phyloP scores from a whole-genome alignment of 1,140 invertebrate genomes.

The Antheraea pernyi region DNA sequence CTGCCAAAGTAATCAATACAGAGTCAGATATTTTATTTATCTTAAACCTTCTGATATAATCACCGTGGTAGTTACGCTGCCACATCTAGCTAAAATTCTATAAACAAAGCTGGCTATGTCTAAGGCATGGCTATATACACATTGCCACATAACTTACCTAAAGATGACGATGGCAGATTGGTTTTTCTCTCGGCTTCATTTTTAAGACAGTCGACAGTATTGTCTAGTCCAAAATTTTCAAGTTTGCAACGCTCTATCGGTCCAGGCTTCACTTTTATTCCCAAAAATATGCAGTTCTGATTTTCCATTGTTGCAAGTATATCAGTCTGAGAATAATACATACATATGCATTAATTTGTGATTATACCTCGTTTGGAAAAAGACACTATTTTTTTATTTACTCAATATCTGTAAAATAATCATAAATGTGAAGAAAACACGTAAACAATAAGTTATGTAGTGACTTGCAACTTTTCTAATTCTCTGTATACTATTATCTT shows the following conservation, averaged over 20 bases:
- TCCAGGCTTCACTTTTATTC: conserved; percentile 69
- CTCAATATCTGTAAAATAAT: too few relatives aligned
- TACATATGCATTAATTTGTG: background rate
- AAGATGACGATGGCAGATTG: conserved; percentile 57
- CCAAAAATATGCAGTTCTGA: conserved; percentile 56
- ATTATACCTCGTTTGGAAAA: background rate
- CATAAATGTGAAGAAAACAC: too few relatives aligned
- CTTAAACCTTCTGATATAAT: too few relatives aligned
- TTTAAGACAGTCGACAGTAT: conserved; percentile 55
- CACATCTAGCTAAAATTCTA: too few relatives aligned
- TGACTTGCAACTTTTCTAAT: too few relatives aligned
- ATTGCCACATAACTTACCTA: conserved; percentile 37
- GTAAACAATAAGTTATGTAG: too few relatives aligned
- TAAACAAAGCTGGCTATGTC: too few relatives aligned
- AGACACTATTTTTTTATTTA: too few relatives aligned
- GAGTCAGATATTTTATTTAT: too few relatives aligned
- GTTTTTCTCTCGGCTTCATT: conserved; percentile 62
- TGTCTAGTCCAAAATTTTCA: conserved; percentile 64
- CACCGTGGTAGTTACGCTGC: too few relatives aligned
- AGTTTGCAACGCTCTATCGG: conserved; percentile 63
- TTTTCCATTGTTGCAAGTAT: conserved; percentile 32
- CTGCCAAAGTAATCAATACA: too few relatives aligned
- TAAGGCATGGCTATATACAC: too few relatives aligned
- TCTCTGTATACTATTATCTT: background rate
- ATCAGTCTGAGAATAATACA: background rate